These are phyloP conservation scores for Himalopsyche phryganea DNA, from an alignment of 1,140 invertebrate genomes.

Conservation along the genomic window DNA sequence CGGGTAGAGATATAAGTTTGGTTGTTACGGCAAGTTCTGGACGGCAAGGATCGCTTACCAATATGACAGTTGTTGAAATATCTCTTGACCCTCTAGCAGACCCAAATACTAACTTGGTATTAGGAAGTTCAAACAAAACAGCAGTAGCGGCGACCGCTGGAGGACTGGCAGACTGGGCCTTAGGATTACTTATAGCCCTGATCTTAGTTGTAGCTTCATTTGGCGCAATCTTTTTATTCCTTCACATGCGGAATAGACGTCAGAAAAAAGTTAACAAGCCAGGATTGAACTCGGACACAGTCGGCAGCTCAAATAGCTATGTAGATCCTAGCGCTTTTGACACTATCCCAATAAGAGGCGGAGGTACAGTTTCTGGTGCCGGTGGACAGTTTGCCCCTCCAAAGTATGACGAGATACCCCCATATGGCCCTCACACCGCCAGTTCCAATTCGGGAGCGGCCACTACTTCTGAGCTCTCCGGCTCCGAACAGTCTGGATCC, in stretches of 20 bases:
- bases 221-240: constrained; percentile 75
- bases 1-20: constrained; percentile 69
- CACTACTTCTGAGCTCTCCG: constrained; percentile 85
- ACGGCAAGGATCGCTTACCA: constrained; percentile 76
- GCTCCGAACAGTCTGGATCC: constrained; percentile 87
- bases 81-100: constrained; percentile 67
- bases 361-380: constrained; percentile 47
- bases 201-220: constrained; percentile 78
- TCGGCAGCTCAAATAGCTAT: constrained; percentile 71
- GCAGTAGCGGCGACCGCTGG: constrained; percentile 56
- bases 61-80: constrained; percentile 83
- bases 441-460: constrained; percentile 78
- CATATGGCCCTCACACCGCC: constrained; percentile 69
- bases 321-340: constrained; percentile 83
- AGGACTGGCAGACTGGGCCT: constrained; percentile 79
- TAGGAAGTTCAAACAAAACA: constrained; percentile 44
- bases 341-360: constrained; percentile 77
- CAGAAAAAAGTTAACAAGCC: constrained; percentile 79
- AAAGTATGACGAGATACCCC: constrained; percentile 88
- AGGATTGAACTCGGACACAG: constrained; percentile 66
- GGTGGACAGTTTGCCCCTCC: constrained; percentile 78
- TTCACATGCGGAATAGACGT: constrained; percentile 78
- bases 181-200: constrained; percentile 78
- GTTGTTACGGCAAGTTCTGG: constrained; percentile 86
- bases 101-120: constrained; percentile 57